phyloP scores from a whole-genome alignment of 2,797 vertebrate species.

The Scolopax rusticola region DNA sequence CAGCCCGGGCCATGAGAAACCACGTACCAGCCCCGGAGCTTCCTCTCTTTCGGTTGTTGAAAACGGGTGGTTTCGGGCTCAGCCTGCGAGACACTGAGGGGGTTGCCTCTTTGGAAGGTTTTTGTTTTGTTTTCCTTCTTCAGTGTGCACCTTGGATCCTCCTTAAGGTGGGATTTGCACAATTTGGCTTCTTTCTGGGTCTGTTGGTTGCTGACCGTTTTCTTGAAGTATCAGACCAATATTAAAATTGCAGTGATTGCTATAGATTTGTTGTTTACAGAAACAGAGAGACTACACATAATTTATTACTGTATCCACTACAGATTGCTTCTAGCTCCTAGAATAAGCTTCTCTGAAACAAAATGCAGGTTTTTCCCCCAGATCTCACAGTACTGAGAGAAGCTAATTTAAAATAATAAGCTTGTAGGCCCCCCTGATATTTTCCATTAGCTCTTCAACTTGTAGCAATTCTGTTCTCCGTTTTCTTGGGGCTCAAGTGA shows the following conservation, averaged over 20 bases:
- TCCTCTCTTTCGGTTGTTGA: not conserved
- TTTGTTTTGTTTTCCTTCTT: not conserved
- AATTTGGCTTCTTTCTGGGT: not conserved
- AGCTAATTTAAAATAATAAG: not conserved
- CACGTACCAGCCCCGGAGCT: not conserved
- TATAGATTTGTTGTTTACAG: not conserved
- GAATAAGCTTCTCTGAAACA: not conserved
- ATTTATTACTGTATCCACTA: not conserved
- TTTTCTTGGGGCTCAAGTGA: not conserved
- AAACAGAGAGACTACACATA: not conserved
- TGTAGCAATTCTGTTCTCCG: fast-evolving
- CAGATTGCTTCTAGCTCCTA: not conserved
- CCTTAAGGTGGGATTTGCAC: not conserved
- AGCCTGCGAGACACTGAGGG: fast-evolving
- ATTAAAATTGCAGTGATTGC: not conserved
- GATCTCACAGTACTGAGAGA: not conserved
- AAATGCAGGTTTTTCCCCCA: fast-evolving
- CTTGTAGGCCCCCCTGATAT: not conserved
- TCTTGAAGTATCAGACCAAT: not conserved
- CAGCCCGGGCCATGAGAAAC: not conserved
- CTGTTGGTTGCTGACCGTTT: not conserved
- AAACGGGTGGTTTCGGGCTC: not conserved
- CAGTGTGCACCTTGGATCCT: not conserved
- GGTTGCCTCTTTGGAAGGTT: not conserved
- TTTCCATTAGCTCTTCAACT: not conserved